Evolutionary conservation across 2,113 vertebrate genomes (phyloP), one percentile per base, ranked within the genome.

Genomic region (Hyperopisus bebe): DNA sequence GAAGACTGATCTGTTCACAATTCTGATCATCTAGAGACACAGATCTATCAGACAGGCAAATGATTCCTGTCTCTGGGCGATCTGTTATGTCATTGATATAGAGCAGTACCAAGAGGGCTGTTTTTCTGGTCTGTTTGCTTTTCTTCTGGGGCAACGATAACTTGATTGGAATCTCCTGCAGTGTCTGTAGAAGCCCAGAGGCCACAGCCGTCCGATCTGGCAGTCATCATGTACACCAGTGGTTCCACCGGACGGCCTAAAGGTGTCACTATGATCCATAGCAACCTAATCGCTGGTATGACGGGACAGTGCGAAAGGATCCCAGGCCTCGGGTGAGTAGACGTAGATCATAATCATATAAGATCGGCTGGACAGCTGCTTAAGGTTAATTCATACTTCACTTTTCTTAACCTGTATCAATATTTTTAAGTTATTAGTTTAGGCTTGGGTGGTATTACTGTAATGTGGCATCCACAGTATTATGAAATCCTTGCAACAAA

Each of bases 171-270:
- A 77, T 93, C 87, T 62, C 10, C 90, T 89, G 55, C 93, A 99
- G 98, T 91, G 90, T 94, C 47, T 47, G 42, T 93, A 90, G 66
- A 91, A 53, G 95, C 96, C 42, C 95, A 94, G 90, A 94, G 95
- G 93, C 98, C 98, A 1, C 89, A 91, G 89, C 95, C 97, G 13
- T 95, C 97, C 0, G 98, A 99, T 93, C 91, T 99, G 91, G 98
- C 98, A 17, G 95, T 99, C 58, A 96, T 99, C 27, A 99, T 99
- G 98, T 99, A 99, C 90, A 99, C 98, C 89, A 99, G 98, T 3
- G 98, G 98, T 6, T 99, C 98, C 5, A 99, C 98, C 0, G 98
- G 98, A 58, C 95, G 93, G 84, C 98, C 98, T 46, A 99, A 99
- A 95, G 98, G 98, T 93, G 98, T 99, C 92, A 98, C 97, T 97